These are phyloP conservation scores for Eueides isabella DNA, from an alignment of 1,140 invertebrate genomes.

Conservation along the genomic window DNA sequence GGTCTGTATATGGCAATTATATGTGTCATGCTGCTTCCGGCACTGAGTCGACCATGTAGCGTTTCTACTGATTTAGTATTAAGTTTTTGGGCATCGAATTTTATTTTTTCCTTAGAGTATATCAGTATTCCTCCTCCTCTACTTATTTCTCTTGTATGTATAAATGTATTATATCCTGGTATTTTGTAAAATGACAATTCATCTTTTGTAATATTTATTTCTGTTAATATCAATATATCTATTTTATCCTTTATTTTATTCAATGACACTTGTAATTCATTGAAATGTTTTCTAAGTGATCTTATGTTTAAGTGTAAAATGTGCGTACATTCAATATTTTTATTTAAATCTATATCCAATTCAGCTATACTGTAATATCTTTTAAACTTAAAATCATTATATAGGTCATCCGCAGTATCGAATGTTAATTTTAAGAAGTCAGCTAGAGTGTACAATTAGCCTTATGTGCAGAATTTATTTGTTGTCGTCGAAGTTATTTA, in stretches of 20 bases:
- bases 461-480: slow-evolving; percentile 14
- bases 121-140: slow-evolving; percentile 48
- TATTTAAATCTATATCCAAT: slow-evolving; percentile 11
- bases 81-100: slow-evolving; percentile 27
- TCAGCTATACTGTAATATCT: neutral
- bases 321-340: slow-evolving; percentile 21
- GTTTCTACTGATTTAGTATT: slow-evolving; percentile 19
- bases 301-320: slow-evolving; percentile 46
- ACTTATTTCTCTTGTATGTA: slow-evolving; percentile 35
- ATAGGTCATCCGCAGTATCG: slow-evolving; percentile 10
- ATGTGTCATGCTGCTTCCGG: slow-evolving; percentile 23
- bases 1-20: slow-evolving; percentile 45
- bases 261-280: slow-evolving; percentile 36
- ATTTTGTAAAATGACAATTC: slow-evolving; percentile 39
- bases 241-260: slow-evolving; percentile 25
- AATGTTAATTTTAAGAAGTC: slow-evolving; percentile 15
- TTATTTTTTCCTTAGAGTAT: slow-evolving; percentile 33
- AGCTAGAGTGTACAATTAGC: neutral
- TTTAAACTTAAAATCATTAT: slow-evolving; percentile 15
- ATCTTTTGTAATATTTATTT: slow-evolving; percentile 46
- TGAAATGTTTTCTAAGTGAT: slow-evolving; percentile 43
- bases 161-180: slow-evolving; percentile 37
- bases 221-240: slow-evolving; percentile 44
- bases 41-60: slow-evolving; percentile 18
- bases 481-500: neutral